Conservation (phyloP, 1,140 invertebrate genomes). For the Laupala kohalensis region DNA sequence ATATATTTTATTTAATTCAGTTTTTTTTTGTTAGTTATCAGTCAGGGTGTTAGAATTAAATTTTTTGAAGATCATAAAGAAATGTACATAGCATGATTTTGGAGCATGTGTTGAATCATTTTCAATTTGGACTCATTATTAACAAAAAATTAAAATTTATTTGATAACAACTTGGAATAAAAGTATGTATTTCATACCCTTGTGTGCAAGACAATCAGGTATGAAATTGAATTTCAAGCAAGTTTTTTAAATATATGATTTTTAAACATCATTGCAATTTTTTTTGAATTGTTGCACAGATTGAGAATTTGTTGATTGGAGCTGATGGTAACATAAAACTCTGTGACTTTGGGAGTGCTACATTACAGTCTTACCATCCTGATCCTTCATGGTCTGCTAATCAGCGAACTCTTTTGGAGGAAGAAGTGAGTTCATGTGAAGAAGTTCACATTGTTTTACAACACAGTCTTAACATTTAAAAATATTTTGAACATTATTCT, state of each 20-base stretch:
- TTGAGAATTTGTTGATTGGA: constrained; percentile 65
- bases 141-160: too few relatives aligned
- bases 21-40: too few relatives aligned
- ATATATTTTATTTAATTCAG: too few relatives aligned
- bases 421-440: constrained; percentile 51
- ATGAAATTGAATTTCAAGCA: not conserved
- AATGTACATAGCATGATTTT: too few relatives aligned
- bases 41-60: too few relatives aligned
- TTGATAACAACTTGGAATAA: too few relatives aligned
- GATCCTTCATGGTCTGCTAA: constrained; percentile 84
- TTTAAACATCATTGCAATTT: too few relatives aligned
- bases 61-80: too few relatives aligned
- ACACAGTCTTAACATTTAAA: not conserved
- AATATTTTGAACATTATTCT: constrained; percentile 11
- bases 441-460: not conserved
- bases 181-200: not conserved
- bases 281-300: constrained; percentile 26
- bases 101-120: too few relatives aligned
- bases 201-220: not conserved
- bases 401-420: constrained; percentile 83
- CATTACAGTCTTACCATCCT: constrained; percentile 67
- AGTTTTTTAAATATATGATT: not conserved
- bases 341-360: constrained; percentile 97
- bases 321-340: constrained; percentile 77
- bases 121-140: too few relatives aligned